These are phyloP conservation scores for Decapterus maruadsi DNA, from an alignment of 2,797 vertebrate species.

Conservation along the genomic window DNA sequence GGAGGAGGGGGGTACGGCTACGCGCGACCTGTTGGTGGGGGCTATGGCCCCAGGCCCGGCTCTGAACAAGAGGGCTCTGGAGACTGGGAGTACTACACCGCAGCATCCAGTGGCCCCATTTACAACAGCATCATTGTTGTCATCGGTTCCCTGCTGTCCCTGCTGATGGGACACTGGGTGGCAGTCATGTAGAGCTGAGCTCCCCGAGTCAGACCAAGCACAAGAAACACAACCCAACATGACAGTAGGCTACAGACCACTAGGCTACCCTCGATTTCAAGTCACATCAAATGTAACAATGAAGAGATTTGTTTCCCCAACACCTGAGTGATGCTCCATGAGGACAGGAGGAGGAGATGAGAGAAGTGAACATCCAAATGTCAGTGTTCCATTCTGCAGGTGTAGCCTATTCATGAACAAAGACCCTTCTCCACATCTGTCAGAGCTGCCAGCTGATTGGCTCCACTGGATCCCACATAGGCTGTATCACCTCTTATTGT, in stretches of 20 bases:
- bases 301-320: conserved; percentile 6
- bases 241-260: neutral
- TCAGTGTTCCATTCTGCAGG: neutral
- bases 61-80: conserved; percentile 81
- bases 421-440: neutral
- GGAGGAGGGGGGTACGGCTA: conserved; percentile 60
- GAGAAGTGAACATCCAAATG: neutral
- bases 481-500: neutral
- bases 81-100: conserved; percentile 79
- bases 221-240: conserved; percentile 4
- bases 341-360: conserved; percentile 15
- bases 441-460: neutral
- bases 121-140: conserved; percentile 80
- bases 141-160: conserved; percentile 72
- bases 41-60: conserved; percentile 56
- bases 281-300: neutral
- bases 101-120: conserved; percentile 72
- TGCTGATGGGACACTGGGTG: conserved; percentile 77
- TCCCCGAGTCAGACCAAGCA: conserved; percentile 19
- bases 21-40: conserved; percentile 45
- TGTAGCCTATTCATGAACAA: neutral
- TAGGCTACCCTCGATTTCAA: conserved; percentile 3
- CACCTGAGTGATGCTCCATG: neutral
- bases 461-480: neutral
- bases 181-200: conserved; percentile 61